Base-by-base conservation (phyloP, 1,140 invertebrate genomes). In the Drosophila paulistorum region DNA sequence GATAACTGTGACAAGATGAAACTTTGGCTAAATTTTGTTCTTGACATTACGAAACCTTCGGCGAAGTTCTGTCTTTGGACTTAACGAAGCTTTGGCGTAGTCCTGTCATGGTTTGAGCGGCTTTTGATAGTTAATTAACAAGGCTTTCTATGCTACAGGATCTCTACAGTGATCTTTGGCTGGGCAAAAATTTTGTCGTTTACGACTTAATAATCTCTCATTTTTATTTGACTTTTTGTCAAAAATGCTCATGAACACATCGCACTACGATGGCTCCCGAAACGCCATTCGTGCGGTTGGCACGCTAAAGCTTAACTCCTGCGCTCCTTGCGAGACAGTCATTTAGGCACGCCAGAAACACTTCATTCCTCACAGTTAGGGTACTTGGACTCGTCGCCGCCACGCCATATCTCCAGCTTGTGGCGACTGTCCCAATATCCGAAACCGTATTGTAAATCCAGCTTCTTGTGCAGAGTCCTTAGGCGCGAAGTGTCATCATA, bases 281-380 rank as follows among this genome's bases (percentile, higher is more conserved):
- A 33, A 74, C 83, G 83, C 84, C 77, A 77, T 87, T 59, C 79
- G 76, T 89, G 83, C 84, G 60, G 74, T 86, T 86, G 83, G 79
- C 84, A 89, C 68, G 83, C 51, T 70, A 71, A 80, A 61, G 84
- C 51, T 70, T 69, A 80, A 59, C 61, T 74, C 72, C 37, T 62
- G n/a, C 14, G 17, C n/a, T 13, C 64, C 14, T 17, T 71, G 26
- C 51, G 51, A 62, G 69, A 30, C 64, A 60, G 59, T 64, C 48
- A 60, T 55, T 80, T n/a, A 82, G 84, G 83, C 83, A 87, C 83
- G 83, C 51, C 79, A 87, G n/a, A 3, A 30, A 64, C 14, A 41
- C 17, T 48, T 33, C 30, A 30, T 51, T 41, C 62, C 65, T 26
- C 39, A 45, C 11, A 0, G 37, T 23, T 13, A 55, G 51, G 42